Evolutionary conservation across 2,888 invertebrate species (phyloP), one percentile per base, ranked within the genome.

Genomic region (Scelioninae gen. 1): DNA sequence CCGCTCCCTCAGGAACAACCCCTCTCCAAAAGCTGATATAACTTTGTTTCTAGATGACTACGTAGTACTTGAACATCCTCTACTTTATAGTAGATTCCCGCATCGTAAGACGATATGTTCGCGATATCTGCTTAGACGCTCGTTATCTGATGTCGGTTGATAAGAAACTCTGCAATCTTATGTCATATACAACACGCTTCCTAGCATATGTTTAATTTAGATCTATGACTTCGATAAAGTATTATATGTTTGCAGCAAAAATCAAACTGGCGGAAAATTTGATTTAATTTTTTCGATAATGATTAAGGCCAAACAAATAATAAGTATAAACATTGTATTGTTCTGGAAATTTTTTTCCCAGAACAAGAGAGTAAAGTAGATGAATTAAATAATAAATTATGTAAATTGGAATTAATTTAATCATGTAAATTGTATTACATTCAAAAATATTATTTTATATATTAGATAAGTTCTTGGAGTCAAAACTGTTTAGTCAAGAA

Each of bases 41-140:
- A 92, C 92, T 92, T 92, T 92, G 88, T 88, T 92, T 90, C 91
- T 90, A 86, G 87, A 90, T 90, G 91, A 89, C 89, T 87, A 89
- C 87, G 89, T 87, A 89, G 87, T 88, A 87, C 88, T 88, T 86
- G 86, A 88, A 86, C 86, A 84, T 79, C 80, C 83, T 79, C 84
- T 85, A 81, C 84, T 82, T 84, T 79, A 77, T 78, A 65, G 76
- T 40, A 72, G 82, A 82, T 82, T 82, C 82, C 83, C 80, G 83
- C 82, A 85, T 84, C 84, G 74, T 80, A 83, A 83, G 83, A 84
- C 82, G 85, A 79, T 82, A 81, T 76, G 58, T 79, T 77, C 58
- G 65, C 72, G 82, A 77, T 85, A 78, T 80, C 76, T 78, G 75
- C 77, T 76, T 77, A 82, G 80, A 77, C 47, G 60, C 76, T 83